Evolutionary conservation across 1,140 invertebrate genomes (phyloP).

Genomic region (Palaemon carinicauda): DNA sequence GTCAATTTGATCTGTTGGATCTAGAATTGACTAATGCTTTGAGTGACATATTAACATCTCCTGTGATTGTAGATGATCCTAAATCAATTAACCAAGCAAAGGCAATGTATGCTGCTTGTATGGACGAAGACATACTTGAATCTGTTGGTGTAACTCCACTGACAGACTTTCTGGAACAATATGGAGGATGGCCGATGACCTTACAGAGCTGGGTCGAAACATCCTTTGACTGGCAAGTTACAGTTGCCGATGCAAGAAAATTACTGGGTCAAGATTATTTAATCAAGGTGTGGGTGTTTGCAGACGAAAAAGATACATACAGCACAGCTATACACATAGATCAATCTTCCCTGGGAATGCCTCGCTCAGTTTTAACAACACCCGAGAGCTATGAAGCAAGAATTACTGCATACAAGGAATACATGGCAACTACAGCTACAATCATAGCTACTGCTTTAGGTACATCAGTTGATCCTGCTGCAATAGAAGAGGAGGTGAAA

Average conservation of each 20-base stretch:
- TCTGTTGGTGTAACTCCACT: constrained; percentile 9
- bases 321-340: constrained; percentile 42
- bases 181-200: constrained; percentile 56
- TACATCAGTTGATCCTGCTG: not conserved
- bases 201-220: constrained; percentile 12
- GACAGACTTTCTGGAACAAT: constrained; percentile 18
- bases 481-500: constrained; percentile 18
- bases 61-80: constrained; percentile 7
- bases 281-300: constrained; percentile 37
- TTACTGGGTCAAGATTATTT: not conserved
- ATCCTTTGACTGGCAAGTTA: constrained; percentile 42
- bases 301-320: constrained; percentile 46
- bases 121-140: constrained; percentile 35
- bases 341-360: constrained; percentile 51
- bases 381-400: constrained; percentile 38
- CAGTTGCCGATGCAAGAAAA: constrained; percentile 21
- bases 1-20: constrained; percentile 41
- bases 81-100: constrained; percentile 35
- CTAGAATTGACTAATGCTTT: constrained; percentile 33
- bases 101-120: constrained; percentile 18
- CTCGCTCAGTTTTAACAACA: constrained; percentile 36
- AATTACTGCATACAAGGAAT: constrained; percentile 45
- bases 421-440: constrained; percentile 43
- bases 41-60: constrained; percentile 27
- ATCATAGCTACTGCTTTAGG: constrained; percentile 21